Base-by-base conservation (phyloP, 2,113 vertebrate species). In the Centropus bengalensis region DNA sequence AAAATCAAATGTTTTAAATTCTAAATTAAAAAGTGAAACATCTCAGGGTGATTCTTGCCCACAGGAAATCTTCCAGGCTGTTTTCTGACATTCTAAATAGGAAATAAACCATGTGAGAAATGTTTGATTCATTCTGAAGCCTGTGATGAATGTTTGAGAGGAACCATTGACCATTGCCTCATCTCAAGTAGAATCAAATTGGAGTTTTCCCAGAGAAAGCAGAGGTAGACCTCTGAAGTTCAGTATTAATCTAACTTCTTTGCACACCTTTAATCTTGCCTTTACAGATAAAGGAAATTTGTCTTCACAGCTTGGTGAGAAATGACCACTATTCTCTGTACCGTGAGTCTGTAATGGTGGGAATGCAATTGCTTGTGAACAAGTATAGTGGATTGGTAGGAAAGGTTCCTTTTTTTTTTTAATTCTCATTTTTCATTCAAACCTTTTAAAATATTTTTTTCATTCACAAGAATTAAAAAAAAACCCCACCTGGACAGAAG, bases 1-100 rank as follows among this genome's bases (percentile, higher is more conserved):
- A 95, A 80, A 94, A 83, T 70, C 26, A 92, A 86, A 77, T 71
- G n/a, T 87, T 86, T 73, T 44, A 51, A 75, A 91, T 69, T 90
- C 80, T 71, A 71, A 91, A 94, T 95, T 93, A 89, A 54, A 77
- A 70, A 86, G n/a, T 78, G 36, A 82, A 42, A 87, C 13, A 66
- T 36, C 84, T 51, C 60, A 86, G 36, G 56, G 17, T 92, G 90
- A 88, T 92, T 82, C 62, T 86, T 90, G 86, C 93, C 90, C 49
- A 33, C 56, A 93, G 82, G 30, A 96, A 93, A 60, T 78, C 12
- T 95, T 71, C 56, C 69, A 86, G 95, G 49, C 49, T 88, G 64
- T 84, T 86, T 96, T 96, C 73, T 84, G 80, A 84, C 69, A 73
- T 86, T 71, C 69, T 91, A 84, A 94, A 90, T 91, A 82, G 69